Evolutionary conservation across 2,113 vertebrate genomes (phyloP).

Genomic region (Cyanoliseus patagonus): DNA sequence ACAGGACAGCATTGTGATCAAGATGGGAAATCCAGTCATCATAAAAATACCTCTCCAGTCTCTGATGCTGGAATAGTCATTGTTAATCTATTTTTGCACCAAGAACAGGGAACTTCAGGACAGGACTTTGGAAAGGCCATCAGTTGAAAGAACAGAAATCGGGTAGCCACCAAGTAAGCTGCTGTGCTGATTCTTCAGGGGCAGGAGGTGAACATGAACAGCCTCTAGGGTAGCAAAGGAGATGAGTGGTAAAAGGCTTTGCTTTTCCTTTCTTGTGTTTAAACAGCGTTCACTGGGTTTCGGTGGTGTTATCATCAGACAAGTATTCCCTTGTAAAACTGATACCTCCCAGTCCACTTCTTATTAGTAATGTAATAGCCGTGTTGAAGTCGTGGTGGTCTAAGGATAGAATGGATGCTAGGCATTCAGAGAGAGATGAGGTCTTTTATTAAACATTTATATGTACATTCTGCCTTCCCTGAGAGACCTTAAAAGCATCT

Average conservation of each 20-base stretch:
- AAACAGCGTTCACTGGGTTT: neutral
- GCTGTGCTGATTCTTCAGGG: neutral
- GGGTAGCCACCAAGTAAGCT: neutral
- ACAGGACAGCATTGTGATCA: neutral
- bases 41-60: neutral
- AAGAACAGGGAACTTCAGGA: neutral
- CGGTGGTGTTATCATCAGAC: constrained; percentile 15
- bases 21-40: neutral
- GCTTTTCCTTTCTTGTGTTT: neutral
- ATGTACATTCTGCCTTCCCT: neutral
- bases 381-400: constrained; percentile 11
- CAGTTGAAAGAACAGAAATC: neutral
- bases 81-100: neutral
- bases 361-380: constrained; percentile 32
- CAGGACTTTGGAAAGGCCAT: neutral
- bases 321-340: constrained; percentile 45
- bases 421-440: neutral
- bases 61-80: neutral
- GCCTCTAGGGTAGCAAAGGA: neutral
- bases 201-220: neutral
- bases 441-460: constrained; percentile 12
- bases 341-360: neutral
- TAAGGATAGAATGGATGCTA: constrained; percentile 45
- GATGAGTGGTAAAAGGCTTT: neutral
- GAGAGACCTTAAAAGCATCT: neutral